phyloP scores from a whole-genome alignment of 35 echinoderm and acorn worm species.

The Lytechinus pictus region DNA sequence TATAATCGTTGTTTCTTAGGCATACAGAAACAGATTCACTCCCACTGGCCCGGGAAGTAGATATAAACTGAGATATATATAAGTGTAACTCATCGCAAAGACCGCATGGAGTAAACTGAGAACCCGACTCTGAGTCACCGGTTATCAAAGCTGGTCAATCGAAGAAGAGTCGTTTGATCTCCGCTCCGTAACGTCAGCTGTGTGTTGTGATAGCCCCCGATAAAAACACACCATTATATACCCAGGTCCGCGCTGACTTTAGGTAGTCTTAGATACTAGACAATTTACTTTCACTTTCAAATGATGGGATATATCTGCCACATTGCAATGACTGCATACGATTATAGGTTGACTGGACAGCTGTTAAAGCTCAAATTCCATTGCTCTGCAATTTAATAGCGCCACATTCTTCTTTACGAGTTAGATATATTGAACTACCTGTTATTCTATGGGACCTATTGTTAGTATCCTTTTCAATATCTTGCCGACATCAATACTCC shows the following conservation, averaged over 20 bases:
- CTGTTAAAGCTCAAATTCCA: neutral
- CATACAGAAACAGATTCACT: neutral
- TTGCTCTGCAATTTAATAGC: neutral
- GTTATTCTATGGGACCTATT: neutral
- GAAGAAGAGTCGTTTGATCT: neutral
- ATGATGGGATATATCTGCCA: neutral
- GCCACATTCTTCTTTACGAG: neutral
- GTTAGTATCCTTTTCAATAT: neutral
- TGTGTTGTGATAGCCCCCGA: neutral
- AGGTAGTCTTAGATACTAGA: neutral
- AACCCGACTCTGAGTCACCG: neutral
- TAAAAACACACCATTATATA: neutral
- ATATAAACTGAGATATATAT: neutral
- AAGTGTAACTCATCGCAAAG: neutral
- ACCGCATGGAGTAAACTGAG: neutral
- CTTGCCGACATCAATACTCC: neutral
- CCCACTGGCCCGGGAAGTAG: neutral
- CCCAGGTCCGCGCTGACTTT: neutral
- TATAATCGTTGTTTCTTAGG: neutral
- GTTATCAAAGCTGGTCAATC: neutral
- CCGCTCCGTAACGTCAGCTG: neutral
- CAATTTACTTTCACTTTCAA: neutral
- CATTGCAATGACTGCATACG: no score
- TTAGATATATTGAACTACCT: neutral
- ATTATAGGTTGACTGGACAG: no score